Base-by-base conservation (phyloP, 2,888 invertebrate genomes). In the Drosophila silvestris region DNA sequence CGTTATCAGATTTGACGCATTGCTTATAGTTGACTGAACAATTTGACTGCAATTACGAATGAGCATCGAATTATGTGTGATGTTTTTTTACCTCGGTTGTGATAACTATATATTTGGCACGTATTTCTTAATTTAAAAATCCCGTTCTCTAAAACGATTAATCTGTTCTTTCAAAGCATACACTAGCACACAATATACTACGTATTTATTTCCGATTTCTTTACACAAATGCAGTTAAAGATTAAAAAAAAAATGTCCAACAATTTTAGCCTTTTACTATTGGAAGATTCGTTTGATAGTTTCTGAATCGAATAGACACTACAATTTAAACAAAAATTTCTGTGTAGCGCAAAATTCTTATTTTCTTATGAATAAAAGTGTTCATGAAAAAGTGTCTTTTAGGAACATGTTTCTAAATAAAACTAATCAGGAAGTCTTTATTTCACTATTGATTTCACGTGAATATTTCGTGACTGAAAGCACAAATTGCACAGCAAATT, bases 1-100 rank as follows among this genome's bases (percentile, higher is more conserved):
- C 26, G 53, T 60, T 32, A 65, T 76, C 64, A 41, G 61, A 39
- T 50, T 26, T 26, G 37, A 71, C 28, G 39, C 50, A 57, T 37
- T 33, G 26, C 26, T 12, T n/a, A 26, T 59, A 76, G 67, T 57
- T 71, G 56, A 79, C 22, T 68, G 56, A 60, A 67, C 77, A 71
- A 53, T 59, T 64, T 59, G 50, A 35, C 60, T 67, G 58, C 81
- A 68, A 33, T 71, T 56, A 14, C 39, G 59, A 58, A 52, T 76
- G 71, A 22, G 16, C 22, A 47, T 35, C 33, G 35, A 37, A n/a
- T 30, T 52, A 7, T 30, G 5, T 30, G 5, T n/a, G 14, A 2
- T 10, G 10, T 2, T 54, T 10, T 19, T 22, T 22, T 22, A 52
- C n/a, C 7, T 32, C 4, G 30, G 5, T 32, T 33, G 14, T 14